phyloP scores from a whole-genome alignment of 2,888 invertebrate species.

The Tuberolachnus salignus region DNA sequence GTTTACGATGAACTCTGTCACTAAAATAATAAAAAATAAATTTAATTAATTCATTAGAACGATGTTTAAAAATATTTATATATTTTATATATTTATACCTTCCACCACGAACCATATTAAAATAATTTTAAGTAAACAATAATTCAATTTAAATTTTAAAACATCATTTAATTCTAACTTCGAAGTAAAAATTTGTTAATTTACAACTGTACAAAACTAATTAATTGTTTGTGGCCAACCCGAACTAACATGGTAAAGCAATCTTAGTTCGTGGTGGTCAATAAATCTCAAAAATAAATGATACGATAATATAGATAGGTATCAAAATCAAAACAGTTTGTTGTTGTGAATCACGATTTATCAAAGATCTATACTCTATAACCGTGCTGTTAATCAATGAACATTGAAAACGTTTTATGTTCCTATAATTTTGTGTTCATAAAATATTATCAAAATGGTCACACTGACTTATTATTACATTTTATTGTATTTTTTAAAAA shows the following conservation, averaged over 20 bases:
- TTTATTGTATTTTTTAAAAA: not conserved
- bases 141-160: not conserved
- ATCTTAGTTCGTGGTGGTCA: no score
- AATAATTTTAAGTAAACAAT: not conserved
- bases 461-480: not conserved
- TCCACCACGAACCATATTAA: slow-evolving; percentile 34
- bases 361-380: no score
- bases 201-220: not conserved
- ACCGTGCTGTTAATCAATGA: no score
- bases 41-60: not conserved
- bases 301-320: no score
- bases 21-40: slow-evolving; percentile 59
- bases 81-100: not conserved
- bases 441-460: slow-evolving; percentile 16
- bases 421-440: not conserved
- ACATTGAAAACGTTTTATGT: slow-evolving; percentile 24
- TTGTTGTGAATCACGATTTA: no score
- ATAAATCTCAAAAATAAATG: no score
- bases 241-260: no score
- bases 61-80: not conserved
- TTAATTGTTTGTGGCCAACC: not conserved
- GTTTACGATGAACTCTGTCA: slow-evolving; percentile 65
- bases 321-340: no score
- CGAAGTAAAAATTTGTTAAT: not conserved
- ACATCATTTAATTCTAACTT: not conserved